Percentiles rank a stretch among this genome's conserved stretches.
These are phyloP conservation scores for Lasioglossum morio DNA, from an alignment of 2,888 invertebrate species.

Conservation along the genomic window DNA sequence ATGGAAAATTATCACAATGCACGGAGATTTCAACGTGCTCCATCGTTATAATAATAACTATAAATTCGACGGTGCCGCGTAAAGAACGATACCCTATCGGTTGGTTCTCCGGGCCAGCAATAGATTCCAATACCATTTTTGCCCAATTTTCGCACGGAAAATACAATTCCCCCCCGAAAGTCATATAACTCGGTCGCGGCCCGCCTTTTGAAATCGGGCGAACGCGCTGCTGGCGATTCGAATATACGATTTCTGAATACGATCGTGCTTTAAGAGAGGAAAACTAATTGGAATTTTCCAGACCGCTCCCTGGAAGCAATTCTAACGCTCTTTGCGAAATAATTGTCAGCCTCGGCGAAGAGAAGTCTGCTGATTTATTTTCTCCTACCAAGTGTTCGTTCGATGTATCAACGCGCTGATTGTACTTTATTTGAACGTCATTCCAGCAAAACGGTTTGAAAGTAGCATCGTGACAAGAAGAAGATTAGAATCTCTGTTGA, in stretches of 20 bases:
- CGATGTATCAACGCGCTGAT: neutral
- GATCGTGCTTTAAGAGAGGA: neutral
- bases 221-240: neutral
- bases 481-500: neutral
- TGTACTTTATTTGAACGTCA: neutral
- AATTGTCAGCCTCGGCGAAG: neutral
- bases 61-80: conserved; percentile 40
- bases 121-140: conserved; percentile 27
- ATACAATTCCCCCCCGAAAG: conserved; percentile 20
- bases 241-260: conserved; percentile 17
- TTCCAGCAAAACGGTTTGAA: too few relatives aligned
- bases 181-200: conserved; percentile 1
- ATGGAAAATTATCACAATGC: conserved; percentile 56
- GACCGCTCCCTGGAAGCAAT: neutral
- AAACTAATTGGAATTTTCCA: conserved; percentile 23
- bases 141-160: neutral
- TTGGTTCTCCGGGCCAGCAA: conserved; percentile 15
- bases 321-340: neutral
- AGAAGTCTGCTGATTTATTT: neutral
- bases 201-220: conserved; percentile 9
- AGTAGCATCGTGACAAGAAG: too few relatives aligned
- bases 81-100: conserved; percentile 41
- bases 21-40: conserved; percentile 33
- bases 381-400: neutral
- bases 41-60: conserved; percentile 57